Evolutionary conservation across 2,113 vertebrate species (phyloP), one percentile per base, ranked within the genome.

Genomic region (Campylorhamphus procurvoides): DNA sequence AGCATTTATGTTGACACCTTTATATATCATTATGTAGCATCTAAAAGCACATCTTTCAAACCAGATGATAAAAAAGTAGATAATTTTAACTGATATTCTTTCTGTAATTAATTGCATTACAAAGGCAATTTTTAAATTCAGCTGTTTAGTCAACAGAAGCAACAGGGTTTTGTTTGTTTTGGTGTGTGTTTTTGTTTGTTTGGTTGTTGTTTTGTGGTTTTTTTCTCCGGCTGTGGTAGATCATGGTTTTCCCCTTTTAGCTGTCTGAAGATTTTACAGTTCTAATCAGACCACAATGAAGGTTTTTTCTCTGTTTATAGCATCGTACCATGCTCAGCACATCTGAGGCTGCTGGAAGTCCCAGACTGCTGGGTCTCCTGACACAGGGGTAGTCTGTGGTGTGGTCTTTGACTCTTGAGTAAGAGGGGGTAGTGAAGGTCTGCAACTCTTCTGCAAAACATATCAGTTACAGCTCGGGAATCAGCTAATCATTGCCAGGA

Each of bases 151-250:
- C n/a, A 53, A 46, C 4, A 58, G 24, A 69, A 85, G 10, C 10
- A 60, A 52, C 2, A 29, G 3, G 4, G 4, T 0, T 7, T 39
- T 16, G 11, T 18, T 12, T 20, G 6, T 31, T 55, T 55, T 55
- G 27, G 46, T 46, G 15, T 44, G 44, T 44, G 40, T 12, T 40
- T 40, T 40, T 40, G 40, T 40, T 40, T 40, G 40, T 40, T 40
- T 40, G 40, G 9, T 40, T 40, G 40, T 40, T 46, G 17, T 46
- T 27, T 25, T 42, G 40, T 31, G 2, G 3, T 0, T 6, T 55
- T 53, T 77, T 78, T 59, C 22, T 64, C 27, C 47, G 42, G 12
- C 17, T 83, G 7, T 37, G 50, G 29, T 18, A 29, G 24, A 50
- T 69, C 12, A 8, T 73, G 15, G 18, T 13, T 58, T 93, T 88